Conservation (phyloP, 2,113 vertebrate genomes). For the human region DNA sequence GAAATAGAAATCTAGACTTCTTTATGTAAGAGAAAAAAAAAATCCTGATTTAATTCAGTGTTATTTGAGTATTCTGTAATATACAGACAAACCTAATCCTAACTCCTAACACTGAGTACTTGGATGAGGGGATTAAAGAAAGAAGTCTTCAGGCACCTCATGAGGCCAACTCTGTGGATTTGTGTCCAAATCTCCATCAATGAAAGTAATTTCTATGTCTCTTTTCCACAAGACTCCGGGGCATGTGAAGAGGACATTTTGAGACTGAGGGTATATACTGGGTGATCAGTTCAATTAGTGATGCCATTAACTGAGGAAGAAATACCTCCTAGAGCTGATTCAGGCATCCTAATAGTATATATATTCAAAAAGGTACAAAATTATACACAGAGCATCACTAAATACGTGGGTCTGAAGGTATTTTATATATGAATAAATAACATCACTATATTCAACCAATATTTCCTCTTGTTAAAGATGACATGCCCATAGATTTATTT, state of each 20-base stretch:
- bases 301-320: not conserved
- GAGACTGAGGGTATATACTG: not conserved
- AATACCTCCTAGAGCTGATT: not conserved
- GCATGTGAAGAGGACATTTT: not conserved
- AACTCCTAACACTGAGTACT: too few relatives aligned
- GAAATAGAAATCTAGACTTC: too few relatives aligned
- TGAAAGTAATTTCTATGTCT: not conserved
- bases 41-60: too few relatives aligned
- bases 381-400: not conserved
- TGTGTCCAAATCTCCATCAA: not conserved
- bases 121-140: not conserved
- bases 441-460: not conserved
- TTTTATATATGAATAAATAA: not conserved
- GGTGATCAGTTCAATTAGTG: not conserved
- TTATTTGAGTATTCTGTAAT: too few relatives aligned
- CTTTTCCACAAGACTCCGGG: not conserved
- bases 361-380: not conserved
- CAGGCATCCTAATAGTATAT: not conserved
- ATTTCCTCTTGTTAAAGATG: not conserved
- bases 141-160: not conserved
- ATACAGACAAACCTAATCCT: too few relatives aligned
- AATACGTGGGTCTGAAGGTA: not conserved
- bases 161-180: not conserved
- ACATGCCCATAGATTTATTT: not conserved
- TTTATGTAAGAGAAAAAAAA: too few relatives aligned